These are phyloP conservation scores for Naja naja DNA, from an alignment of 2,113 vertebrate genomes.

Conservation along the genomic window DNA sequence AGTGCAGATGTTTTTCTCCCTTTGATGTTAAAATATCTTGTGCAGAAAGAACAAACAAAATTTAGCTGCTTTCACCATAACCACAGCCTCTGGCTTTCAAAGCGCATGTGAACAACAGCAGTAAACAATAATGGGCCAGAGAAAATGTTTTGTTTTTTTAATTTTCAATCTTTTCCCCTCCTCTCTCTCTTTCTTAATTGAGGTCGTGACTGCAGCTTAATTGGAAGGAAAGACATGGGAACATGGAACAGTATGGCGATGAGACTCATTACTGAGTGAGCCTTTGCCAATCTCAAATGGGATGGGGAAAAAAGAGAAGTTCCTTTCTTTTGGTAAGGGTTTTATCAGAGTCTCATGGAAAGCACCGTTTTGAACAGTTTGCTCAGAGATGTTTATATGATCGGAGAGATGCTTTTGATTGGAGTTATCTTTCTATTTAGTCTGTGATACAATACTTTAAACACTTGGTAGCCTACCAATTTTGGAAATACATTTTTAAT, in stretches of 20 bases:
- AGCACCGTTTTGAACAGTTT: neutral
- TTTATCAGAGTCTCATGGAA: neutral
- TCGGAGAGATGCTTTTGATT: neutral
- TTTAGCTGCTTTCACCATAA: neutral
- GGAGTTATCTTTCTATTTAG: neutral
- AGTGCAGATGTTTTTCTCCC: neutral
- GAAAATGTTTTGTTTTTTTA: slow-evolving; percentile 18
- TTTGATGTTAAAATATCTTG: slow-evolving; percentile 41
- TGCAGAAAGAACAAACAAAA: neutral
- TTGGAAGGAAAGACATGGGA: slow-evolving; percentile 18
- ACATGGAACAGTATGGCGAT: neutral
- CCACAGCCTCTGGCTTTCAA: neutral
- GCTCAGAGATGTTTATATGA: neutral
- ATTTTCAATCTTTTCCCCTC: neutral
- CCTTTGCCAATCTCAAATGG: slow-evolving; percentile 15
- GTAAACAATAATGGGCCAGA: neutral
- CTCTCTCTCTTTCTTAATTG: slow-evolving; percentile 6
- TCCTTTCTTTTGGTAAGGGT: neutral
- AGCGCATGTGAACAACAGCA: neutral
- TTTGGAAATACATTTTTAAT: neutral
- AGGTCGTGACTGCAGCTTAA: slow-evolving; percentile 28
- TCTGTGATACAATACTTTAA: neutral
- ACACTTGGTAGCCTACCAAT: neutral
- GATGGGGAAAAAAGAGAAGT: slow-evolving; percentile 24
- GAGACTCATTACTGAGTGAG: slow-evolving; percentile 14